Conservation (phyloP, 2,113 vertebrate genomes). For the Gavialis gangeticus region DNA sequence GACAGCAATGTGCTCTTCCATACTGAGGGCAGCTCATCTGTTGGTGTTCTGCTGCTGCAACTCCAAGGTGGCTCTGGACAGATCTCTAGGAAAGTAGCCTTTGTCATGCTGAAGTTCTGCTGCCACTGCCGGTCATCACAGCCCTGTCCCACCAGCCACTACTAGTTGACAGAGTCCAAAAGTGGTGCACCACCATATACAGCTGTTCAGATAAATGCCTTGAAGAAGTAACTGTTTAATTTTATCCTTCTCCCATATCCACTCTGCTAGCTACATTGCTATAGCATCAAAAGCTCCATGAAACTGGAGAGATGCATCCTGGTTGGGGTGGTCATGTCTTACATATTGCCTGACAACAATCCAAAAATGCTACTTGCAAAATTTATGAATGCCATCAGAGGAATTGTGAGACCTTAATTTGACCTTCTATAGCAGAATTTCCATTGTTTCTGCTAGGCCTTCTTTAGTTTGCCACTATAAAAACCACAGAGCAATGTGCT, state of each 20-base stretch:
- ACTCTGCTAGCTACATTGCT: neutral
- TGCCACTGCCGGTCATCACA: neutral
- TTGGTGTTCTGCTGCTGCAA: neutral
- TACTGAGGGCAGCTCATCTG: neutral
- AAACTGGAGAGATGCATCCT: neutral
- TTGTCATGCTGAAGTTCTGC: neutral
- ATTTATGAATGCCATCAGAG: neutral
- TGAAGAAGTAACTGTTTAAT: neutral
- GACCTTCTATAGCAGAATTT: neutral
- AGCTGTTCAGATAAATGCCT: neutral
- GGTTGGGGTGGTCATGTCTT: accelerated
- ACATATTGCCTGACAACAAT: neutral
- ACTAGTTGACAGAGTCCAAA: neutral
- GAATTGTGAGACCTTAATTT: neutral
- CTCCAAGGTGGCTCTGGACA: neutral
- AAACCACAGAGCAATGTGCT: neutral
- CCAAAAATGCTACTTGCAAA: neutral
- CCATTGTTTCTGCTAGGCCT: neutral
- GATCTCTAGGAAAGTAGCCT: neutral
- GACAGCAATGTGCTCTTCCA: neutral
- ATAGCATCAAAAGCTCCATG: neutral
- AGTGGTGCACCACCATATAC: accelerated
- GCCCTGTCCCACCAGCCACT: neutral
- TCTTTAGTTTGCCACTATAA: neutral
- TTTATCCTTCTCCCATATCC: neutral